phyloP scores from a whole-genome alignment of 2,797 vertebrate species.

The Mastacembelus armatus region DNA sequence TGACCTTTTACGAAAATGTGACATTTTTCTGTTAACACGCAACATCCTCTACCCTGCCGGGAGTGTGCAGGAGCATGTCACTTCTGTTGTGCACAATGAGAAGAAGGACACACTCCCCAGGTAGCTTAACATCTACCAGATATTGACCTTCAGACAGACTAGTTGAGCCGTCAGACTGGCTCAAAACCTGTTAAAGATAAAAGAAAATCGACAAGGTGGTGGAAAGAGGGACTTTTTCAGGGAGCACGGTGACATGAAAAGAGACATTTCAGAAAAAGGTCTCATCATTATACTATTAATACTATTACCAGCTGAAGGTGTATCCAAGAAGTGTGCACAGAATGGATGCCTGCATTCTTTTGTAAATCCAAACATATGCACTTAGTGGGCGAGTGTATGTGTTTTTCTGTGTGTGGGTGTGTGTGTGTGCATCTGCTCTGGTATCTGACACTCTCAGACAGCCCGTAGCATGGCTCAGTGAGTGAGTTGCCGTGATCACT shows the following conservation, averaged over 20 bases:
- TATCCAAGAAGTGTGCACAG: slow-evolving; percentile 6
- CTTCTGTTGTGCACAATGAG: slow-evolving; percentile 1
- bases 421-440: slow-evolving; percentile 15
- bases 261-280: slow-evolving; percentile 60
- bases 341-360: slow-evolving; percentile 15
- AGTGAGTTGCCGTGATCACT: slow-evolving; percentile 66
- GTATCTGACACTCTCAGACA: slow-evolving; percentile 71
- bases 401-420: slow-evolving; percentile 18
- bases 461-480: slow-evolving; percentile 66
- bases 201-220: slow-evolving; percentile 42
- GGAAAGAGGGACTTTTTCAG: slow-evolving; percentile 7
- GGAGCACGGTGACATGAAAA: slow-evolving; percentile 44
- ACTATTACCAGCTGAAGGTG: slow-evolving; percentile 48
- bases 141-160: slow-evolving; percentile 63
- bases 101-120: slow-evolving; percentile 28
- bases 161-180: slow-evolving; percentile 53
- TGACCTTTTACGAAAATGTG: slow-evolving; percentile 48
- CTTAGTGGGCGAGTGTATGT: slow-evolving; percentile 8
- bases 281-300: slow-evolving; percentile 57
- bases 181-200: slow-evolving; percentile 40
- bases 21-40: slow-evolving; percentile 30
- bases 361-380: slow-evolving; percentile 28
- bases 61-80: slow-evolving; percentile 11
- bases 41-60: slow-evolving; percentile 7
- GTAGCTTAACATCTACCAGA: slow-evolving; percentile 54